Percentiles rank a stretch among this genome's conserved stretches.
phyloP scores from a whole-genome alignment of 2,113 vertebrate species.

The Hemicordylus capensis region DNA sequence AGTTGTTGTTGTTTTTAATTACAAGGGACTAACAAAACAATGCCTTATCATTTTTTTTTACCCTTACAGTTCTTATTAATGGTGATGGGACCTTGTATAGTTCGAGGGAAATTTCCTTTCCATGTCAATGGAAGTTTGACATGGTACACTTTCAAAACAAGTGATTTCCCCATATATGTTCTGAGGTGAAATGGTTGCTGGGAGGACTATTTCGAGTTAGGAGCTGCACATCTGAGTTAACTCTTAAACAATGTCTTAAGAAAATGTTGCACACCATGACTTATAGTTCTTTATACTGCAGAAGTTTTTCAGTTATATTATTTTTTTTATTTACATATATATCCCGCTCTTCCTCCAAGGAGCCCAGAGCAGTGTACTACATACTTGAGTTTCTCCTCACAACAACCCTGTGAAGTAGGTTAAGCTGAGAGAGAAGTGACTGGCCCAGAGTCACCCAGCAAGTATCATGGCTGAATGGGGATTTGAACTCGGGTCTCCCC shows the following conservation, averaged over 20 bases:
- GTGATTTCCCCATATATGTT: not conserved
- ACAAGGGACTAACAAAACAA: not conserved
- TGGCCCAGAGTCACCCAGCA: no score
- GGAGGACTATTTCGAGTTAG: not conserved
- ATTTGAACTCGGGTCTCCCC: no score
- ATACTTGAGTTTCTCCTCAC: no score
- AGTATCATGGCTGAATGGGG: no score
- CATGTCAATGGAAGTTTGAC: no score
- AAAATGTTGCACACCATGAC: not conserved
- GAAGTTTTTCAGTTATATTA: no score
- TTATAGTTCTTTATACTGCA: not conserved
- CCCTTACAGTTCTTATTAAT: not conserved
- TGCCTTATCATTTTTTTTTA: not conserved
- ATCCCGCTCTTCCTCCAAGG: no score
- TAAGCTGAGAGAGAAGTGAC: no score
- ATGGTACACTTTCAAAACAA: not conserved
- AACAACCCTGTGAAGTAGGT: no score
- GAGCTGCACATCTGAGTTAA: not conserved
- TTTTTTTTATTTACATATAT: no score
- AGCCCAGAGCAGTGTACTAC: no score
- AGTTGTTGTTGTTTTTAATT: not conserved
- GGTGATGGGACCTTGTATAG: not conserved
- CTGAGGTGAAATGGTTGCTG: not conserved
- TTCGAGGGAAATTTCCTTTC: not conserved
- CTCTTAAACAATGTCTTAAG: not conserved